phyloP scores from a whole-genome alignment of 2,113 vertebrate genomes.

The Morone chrysops region DNA sequence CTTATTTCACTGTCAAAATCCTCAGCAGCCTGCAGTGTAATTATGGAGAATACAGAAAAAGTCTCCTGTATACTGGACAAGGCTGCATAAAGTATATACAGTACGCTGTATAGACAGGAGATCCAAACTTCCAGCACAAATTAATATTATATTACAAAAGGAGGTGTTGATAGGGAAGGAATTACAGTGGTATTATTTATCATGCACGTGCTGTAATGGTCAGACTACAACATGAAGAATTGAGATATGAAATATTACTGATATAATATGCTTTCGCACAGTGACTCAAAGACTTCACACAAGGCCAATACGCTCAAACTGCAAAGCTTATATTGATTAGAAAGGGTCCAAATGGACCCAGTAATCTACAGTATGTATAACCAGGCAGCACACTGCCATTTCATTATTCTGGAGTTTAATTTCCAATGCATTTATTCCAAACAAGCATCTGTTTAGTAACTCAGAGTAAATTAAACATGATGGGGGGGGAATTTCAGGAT shows the following conservation, averaged over 20 bases:
- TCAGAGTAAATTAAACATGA: slow-evolving; percentile 81
- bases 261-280: slow-evolving; percentile 49
- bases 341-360: slow-evolving; percentile 51
- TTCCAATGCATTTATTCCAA: slow-evolving; percentile 76
- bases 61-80: slow-evolving; percentile 41
- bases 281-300: slow-evolving; percentile 42
- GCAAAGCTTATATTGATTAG: slow-evolving; percentile 67
- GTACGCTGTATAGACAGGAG: slow-evolving; percentile 25
- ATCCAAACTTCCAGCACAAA: slow-evolving; percentile 43
- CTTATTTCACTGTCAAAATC: slow-evolving; percentile 66
- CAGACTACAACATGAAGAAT: slow-evolving; percentile 21
- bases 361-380: slow-evolving; percentile 65
- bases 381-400: slow-evolving; percentile 55
- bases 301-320: slow-evolving; percentile 27
- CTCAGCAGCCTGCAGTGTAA: slow-evolving; percentile 57
- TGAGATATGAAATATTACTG: slow-evolving; percentile 46
- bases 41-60: slow-evolving; percentile 56
- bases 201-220: slow-evolving; percentile 10
- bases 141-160: slow-evolving; percentile 41
- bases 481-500: slow-evolving; percentile 67
- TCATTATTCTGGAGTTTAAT: slow-evolving; percentile 75
- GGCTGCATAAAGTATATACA: slow-evolving; percentile 35
- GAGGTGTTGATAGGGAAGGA: slow-evolving; percentile 16
- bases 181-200: slow-evolving; percentile 30
- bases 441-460: slow-evolving; percentile 77